Conservation (phyloP, 2,113 vertebrate genomes). For the Chlorodrepanis virens region DNA sequence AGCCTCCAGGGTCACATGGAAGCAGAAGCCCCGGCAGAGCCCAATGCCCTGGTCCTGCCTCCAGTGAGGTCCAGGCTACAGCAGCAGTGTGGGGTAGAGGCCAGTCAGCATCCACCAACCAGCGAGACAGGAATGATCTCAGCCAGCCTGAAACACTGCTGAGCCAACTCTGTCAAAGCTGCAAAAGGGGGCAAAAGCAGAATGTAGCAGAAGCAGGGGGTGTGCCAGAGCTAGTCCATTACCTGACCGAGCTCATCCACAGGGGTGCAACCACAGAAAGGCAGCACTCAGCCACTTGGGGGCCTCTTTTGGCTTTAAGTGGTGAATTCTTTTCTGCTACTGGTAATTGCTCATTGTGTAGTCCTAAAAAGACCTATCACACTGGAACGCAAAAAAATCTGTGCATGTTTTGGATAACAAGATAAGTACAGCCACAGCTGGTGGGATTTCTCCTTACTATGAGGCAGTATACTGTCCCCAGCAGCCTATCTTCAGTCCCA, state of each 20-base stretch:
- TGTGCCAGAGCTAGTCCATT: neutral
- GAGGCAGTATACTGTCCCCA: neutral
- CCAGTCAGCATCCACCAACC: rapidly evolving
- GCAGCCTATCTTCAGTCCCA: neutral
- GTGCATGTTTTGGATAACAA: neutral
- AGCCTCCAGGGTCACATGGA: rapidly evolving
- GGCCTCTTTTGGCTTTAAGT: neutral
- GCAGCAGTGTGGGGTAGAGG: rapidly evolving
- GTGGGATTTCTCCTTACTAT: neutral
- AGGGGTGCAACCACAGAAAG: neutral
- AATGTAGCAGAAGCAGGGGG: neutral
- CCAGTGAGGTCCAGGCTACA: rapidly evolving
- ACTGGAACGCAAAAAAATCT: neutral
- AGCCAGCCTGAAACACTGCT: neutral
- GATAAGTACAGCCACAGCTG: neutral
- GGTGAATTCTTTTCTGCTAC: neutral
- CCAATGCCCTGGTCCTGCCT: neutral
- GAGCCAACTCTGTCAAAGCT: neutral
- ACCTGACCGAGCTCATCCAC: neutral
- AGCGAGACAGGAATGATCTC: rapidly evolving
- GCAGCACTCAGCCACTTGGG: neutral
- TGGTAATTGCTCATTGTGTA: neutral
- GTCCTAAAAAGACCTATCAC: neutral
- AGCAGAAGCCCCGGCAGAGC: neutral
- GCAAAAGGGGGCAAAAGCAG: neutral